Evolutionary conservation across 2,888 invertebrate genomes (phyloP).

Genomic region (Athalia circularis): DNA sequence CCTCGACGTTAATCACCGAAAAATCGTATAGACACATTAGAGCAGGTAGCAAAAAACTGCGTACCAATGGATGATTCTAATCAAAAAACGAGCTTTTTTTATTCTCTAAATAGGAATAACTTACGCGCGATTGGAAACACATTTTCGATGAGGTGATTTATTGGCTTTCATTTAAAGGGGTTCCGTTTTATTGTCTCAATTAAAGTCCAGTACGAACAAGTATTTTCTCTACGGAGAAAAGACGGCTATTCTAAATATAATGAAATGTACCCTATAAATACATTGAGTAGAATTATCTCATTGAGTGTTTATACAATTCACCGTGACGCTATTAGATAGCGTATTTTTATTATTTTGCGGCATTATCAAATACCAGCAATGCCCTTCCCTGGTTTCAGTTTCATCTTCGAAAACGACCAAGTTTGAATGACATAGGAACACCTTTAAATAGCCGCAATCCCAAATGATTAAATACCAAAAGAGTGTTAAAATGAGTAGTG

Average conservation of each 20-base stretch:
- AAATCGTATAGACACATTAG: not conserved
- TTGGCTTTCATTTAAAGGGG: conserved; percentile 54
- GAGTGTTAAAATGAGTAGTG: conserved; percentile 48
- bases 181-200: conserved; percentile 57
- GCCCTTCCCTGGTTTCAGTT: conserved; percentile 36
- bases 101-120: conserved; percentile 46
- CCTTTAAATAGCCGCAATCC: conserved; percentile 58
- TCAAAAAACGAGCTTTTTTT: conserved; percentile 45
- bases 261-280: conserved; percentile 14
- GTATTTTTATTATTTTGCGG: not conserved
- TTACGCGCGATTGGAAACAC: conserved; percentile 56
- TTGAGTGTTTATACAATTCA: conserved; percentile 10
- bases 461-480: conserved; percentile 49
- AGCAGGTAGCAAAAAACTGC: conserved; percentile 1
- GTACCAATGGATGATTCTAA: conserved; percentile 23
- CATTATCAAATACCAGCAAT: not conserved
- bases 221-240: conserved; percentile 12
- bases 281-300: conserved; percentile 8
- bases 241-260: not conserved
- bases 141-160: conserved; percentile 49
- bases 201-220: conserved; percentile 5
- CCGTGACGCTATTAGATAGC: conserved; percentile 12
- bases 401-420: conserved; percentile 49
- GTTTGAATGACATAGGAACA: conserved; percentile 53
- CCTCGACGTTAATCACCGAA: conserved; percentile 17